Evolutionary conservation across 1,140 invertebrate genomes (phyloP).

Genomic region (Drosophila sulfurigaster): DNA sequence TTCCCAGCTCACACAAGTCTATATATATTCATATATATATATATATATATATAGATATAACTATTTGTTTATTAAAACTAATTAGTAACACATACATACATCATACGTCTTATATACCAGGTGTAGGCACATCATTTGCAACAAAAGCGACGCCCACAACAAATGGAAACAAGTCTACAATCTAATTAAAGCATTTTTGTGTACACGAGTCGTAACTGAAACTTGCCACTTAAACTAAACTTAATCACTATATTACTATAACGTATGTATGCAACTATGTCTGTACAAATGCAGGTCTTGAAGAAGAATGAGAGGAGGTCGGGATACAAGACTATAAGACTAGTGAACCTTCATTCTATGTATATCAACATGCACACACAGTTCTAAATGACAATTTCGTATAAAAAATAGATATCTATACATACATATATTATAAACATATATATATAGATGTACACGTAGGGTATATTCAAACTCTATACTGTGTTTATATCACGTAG

Average conservation of each 20-base stretch:
- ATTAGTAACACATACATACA: slow-evolving; percentile 49
- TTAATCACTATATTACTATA: slow-evolving; percentile 52
- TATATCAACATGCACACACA: slow-evolving; percentile 46
- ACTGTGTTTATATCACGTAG: slow-evolving; percentile 52
- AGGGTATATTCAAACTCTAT: slow-evolving; percentile 48
- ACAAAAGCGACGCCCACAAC: slow-evolving; percentile 72
- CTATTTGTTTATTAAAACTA: slow-evolving; percentile 38
- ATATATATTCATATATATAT: slow-evolving; percentile 20
- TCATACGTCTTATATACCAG: slow-evolving; percentile 59
- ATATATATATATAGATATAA: slow-evolving; percentile 47
- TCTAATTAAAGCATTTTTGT: slow-evolving; percentile 76
- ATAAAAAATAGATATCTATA: slow-evolving; percentile 55
- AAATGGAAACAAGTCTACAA: slow-evolving; percentile 75
- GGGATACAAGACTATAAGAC: slow-evolving; percentile 33
- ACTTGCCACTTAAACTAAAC: slow-evolving; percentile 42
- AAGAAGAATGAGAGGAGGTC: neutral
- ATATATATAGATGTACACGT: slow-evolving; percentile 25
- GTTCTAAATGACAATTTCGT: slow-evolving; percentile 46
- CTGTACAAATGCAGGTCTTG: slow-evolving; percentile 28
- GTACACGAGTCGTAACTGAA: slow-evolving; percentile 67
- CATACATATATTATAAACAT: slow-evolving; percentile 9
- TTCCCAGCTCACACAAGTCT: slow-evolving; percentile 2
- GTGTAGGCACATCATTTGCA: slow-evolving; percentile 74
- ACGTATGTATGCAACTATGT: slow-evolving; percentile 21
- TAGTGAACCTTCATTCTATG: slow-evolving; percentile 38